Evolutionary conservation across 2,797 vertebrate genomes (phyloP), one percentile per base, ranked within the genome.

Genomic region (Eulemur rubriventer): DNA sequence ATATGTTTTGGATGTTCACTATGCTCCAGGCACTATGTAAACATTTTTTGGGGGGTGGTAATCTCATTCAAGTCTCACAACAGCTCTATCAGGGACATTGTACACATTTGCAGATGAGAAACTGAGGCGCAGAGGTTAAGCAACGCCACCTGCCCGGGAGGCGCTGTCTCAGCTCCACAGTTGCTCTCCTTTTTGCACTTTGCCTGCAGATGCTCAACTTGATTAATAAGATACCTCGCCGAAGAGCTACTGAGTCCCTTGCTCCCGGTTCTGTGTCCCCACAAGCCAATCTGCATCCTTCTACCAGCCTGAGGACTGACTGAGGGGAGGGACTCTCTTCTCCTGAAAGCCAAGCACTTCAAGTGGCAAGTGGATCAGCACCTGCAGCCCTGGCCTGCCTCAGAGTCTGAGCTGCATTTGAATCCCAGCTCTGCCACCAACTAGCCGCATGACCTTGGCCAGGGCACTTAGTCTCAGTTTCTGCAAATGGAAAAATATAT

Each of bases 51-150:
- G 1, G 24, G 52, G 55, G 9, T 75, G 12, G 18, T 75, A 9
- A 35, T 38, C 48, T 65, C 35, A 59, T 43, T 72, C 6, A 16
- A 2, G 3, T 73, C 55, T 82, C 50, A 63, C 2, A 52, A 43
- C 6, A 67, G 4, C 24, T 57, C n/a, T 80, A 13, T 48, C 57
- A 9, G 7, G 26, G 30, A 16, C 4, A 2, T 22, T 80, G 72
- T 55, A 2, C 11, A 50, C 30, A 63, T 65, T 59, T 41, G 43
- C 7, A 67, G 65, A 35, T 14, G 11, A 63, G 9, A 91, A 72
- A 93, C 59, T 76, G 70, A 93, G 59, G 13, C 57, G 52, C 46
- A 46, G 78, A n/a, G 3, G n/a, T 52, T 79, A 52, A 93, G 52
- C 6, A 16, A 4, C 4, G 12, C 52, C 16, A 20, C 26, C 22